These are phyloP conservation scores for Rana temporaria DNA, from an alignment of 2,113 vertebrate species.

Conservation along the genomic window DNA sequence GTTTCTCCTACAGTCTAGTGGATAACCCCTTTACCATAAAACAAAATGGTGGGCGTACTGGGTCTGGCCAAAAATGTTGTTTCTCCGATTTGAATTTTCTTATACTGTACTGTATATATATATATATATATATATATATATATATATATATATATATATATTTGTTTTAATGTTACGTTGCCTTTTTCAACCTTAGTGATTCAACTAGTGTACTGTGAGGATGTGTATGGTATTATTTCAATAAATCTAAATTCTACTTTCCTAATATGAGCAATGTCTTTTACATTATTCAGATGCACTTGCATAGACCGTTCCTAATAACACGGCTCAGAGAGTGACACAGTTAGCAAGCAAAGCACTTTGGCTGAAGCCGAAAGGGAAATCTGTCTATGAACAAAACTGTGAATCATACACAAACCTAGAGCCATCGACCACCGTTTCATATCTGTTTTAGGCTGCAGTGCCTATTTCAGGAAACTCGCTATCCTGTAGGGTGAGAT, in stretches of 20 bases:
- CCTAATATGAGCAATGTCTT: conserved; percentile 52
- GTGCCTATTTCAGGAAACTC: conserved; percentile 1
- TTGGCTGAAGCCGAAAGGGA: conserved; percentile 34
- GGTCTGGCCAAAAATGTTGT: no score
- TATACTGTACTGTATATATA: neutral
- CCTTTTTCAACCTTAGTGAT: neutral
- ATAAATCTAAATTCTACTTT: conserved; percentile 45
- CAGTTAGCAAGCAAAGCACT: conserved; percentile 49
- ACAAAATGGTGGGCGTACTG: no score
- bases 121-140: neutral
- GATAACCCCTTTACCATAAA: no score
- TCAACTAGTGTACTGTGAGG: neutral
- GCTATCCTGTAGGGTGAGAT: neutral
- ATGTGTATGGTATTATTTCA: conserved; percentile 47
- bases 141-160: neutral
- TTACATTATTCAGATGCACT: conserved; percentile 56
- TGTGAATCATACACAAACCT: conserved; percentile 41
- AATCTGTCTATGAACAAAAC: conserved; percentile 14
- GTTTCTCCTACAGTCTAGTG: no score
- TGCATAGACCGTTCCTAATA: conserved; percentile 40
- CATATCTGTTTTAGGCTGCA: conserved; percentile 7
- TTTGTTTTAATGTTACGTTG: neutral
- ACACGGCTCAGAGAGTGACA: conserved; percentile 31
- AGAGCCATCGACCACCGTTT: conserved; percentile 18
- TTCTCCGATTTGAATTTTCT: no score